phyloP scores from a whole-genome alignment of 2,113 vertebrate genomes.

The Sturnira hondurensis region DNA sequence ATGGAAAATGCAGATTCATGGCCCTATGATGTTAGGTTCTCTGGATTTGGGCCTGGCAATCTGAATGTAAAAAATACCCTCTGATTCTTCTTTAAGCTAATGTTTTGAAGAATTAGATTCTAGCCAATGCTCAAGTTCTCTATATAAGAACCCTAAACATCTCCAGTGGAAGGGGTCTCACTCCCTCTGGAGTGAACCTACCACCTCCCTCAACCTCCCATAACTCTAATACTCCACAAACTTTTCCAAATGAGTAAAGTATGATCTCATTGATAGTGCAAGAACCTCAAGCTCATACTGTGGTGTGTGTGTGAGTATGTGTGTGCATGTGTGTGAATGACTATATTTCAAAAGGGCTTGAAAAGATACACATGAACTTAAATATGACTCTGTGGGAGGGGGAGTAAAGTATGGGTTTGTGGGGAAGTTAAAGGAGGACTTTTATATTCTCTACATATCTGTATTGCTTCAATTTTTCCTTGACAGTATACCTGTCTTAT shows the following conservation, averaged over 20 bases:
- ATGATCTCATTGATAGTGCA: background rate
- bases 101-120: background rate
- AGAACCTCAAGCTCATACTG: background rate
- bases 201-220: too few species aligned
- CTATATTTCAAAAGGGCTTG: background rate
- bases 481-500: background rate
- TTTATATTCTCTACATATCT: background rate
- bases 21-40: background rate
- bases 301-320: background rate
- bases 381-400: background rate
- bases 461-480: background rate
- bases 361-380: background rate
- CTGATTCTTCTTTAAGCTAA: background rate
- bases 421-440: background rate
- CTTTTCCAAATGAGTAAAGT: background rate
- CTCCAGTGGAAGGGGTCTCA: background rate
- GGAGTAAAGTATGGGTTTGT: background rate
- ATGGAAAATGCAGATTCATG: background rate
- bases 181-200: background rate
- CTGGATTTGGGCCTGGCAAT: background rate
- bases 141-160: background rate
- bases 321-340: background rate
- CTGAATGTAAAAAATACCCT: background rate
- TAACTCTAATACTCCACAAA: background rate
- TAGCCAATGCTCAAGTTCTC: background rate